A percentile compares a stretch with the other conserved stretches of the same genome.
Evolutionary conservation across 2,797 vertebrate species (phyloP).

Genomic region (Dendrocincla tyrannina): DNA sequence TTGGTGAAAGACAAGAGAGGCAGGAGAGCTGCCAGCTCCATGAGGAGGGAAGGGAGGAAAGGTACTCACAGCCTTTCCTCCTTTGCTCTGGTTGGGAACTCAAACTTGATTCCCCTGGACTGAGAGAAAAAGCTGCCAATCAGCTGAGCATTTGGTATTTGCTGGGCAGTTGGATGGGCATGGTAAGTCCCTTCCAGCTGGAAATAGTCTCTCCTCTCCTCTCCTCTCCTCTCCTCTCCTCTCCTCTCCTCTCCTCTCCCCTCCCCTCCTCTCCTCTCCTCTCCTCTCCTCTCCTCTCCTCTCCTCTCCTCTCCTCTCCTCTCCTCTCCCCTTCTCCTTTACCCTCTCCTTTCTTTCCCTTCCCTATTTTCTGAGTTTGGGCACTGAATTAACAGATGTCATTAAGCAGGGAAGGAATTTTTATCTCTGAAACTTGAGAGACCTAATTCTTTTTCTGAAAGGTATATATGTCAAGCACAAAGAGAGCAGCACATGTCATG

Average conservation of each 20-base stretch:
- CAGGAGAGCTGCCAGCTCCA: background rate
- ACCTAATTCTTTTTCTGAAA: background rate
- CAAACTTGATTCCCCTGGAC: background rate
- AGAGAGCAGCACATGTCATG: background rate
- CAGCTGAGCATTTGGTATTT: background rate
- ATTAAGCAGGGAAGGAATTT: background rate
- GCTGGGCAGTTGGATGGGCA: too few relatives aligned
- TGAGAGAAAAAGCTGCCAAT: background rate
- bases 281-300: background rate
- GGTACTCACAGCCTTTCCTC: background rate
- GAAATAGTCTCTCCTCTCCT: background rate
- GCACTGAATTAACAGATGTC: background rate
- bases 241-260: too few relatives aligned
- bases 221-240: too few relatives aligned
- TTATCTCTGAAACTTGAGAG: background rate
- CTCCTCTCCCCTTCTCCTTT: background rate
- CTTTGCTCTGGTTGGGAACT: rapidly evolving
- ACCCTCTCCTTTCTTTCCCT: background rate
- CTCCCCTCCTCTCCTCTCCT: too few relatives aligned
- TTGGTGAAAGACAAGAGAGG: background rate
- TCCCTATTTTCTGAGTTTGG: background rate
- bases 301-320: too few relatives aligned
- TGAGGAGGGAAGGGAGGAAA: background rate
- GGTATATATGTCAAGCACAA: background rate
- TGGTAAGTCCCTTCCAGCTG: background rate